Conservation (phyloP, 2,113 vertebrate species). For the Pelecanus crispus region DNA sequence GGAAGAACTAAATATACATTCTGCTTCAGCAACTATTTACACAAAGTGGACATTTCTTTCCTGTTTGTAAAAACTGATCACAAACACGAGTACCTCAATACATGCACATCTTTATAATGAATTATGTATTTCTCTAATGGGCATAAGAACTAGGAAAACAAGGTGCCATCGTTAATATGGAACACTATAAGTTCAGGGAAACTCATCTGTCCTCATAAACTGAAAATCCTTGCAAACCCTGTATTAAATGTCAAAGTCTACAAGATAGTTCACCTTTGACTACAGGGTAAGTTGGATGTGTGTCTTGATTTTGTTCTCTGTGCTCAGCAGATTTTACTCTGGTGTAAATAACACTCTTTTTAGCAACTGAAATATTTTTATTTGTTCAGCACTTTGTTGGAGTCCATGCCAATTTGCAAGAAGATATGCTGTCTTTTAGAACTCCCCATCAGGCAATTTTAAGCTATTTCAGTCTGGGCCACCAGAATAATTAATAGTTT, state of each 20-base stretch:
- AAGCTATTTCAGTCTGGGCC: not conserved
- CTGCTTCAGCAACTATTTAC: not conserved
- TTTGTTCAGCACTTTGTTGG: not conserved
- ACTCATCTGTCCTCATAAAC: conserved; percentile 2
- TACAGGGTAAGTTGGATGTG: not conserved
- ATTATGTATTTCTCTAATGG: conserved; percentile 40
- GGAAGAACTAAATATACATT: not conserved
- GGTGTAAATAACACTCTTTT: not conserved
- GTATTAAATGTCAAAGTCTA: not conserved
- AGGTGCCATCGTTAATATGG: conserved; percentile 32
- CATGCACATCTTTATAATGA: not conserved
- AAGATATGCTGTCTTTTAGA: not conserved
- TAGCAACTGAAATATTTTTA: not conserved
- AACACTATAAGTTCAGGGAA: conserved; percentile 9
- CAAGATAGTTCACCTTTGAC: not conserved
- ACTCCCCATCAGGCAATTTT: not conserved
- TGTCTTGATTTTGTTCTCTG: not conserved
- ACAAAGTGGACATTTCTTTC: conserved; percentile 16
- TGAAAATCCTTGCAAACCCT: not conserved
- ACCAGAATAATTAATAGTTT: not conserved
- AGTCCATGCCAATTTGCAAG: not conserved
- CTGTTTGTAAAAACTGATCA: conserved; percentile 28
- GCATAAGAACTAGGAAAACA: conserved; percentile 30
- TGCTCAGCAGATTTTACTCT: not conserved
- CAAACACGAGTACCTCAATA: not conserved